Evolutionary conservation across 2,797 vertebrate species (phyloP).

Genomic region (Scyliorhinus canicula): DNA sequence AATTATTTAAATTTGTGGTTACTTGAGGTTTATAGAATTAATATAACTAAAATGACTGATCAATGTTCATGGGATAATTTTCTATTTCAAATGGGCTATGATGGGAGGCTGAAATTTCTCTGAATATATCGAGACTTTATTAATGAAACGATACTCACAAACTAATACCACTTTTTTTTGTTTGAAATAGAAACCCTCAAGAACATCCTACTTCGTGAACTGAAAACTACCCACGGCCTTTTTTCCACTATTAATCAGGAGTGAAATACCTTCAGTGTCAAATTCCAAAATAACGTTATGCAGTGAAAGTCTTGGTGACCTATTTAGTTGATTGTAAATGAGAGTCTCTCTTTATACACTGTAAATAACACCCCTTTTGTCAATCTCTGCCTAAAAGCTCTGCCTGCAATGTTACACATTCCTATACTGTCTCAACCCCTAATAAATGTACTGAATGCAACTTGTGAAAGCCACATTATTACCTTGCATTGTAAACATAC

Average conservation of each 20-base stretch:
- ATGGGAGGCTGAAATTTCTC: background rate
- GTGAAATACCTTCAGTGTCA: constrained; percentile 65
- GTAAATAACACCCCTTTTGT: constrained; percentile 70
- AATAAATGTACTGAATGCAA: constrained; percentile 31
- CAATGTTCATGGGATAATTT: no score
- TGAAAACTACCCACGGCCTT: constrained; percentile 48
- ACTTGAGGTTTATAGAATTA: background rate
- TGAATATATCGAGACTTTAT: background rate
- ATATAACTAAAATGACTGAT: background rate
- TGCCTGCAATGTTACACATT: background rate
- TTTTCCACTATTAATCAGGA: constrained; percentile 67
- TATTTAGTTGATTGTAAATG: constrained; percentile 68
- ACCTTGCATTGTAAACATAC: background rate
- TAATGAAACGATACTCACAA: background rate
- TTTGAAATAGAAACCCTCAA: constrained; percentile 78
- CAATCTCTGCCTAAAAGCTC: constrained; percentile 59
- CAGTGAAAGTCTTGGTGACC: constrained; percentile 62
- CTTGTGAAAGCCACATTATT: background rate
- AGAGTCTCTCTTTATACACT: constrained; percentile 75
- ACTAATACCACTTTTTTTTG: constrained; percentile 29
- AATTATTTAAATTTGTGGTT: background rate
- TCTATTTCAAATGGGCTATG: background rate
- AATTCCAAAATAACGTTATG: constrained; percentile 68
- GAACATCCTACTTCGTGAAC: constrained; percentile 47
- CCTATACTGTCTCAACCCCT: background rate